phyloP scores from a whole-genome alignment of 2,888 invertebrate species.

The Dicranocentrus wangi region DNA sequence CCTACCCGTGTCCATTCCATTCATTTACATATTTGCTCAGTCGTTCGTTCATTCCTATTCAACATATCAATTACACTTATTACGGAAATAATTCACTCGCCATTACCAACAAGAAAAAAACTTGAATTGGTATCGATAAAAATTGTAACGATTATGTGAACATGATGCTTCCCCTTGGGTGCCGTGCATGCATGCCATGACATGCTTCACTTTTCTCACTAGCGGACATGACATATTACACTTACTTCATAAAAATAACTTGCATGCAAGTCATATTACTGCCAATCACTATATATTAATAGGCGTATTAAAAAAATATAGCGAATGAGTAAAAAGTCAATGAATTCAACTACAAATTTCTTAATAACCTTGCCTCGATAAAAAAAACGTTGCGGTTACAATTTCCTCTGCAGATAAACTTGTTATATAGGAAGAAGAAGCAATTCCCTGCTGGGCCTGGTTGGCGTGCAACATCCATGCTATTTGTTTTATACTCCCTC shows the following conservation, averaged over 20 bases:
- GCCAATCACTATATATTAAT: constrained; percentile 18
- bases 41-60: not conserved
- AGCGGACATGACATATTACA: constrained; percentile 21
- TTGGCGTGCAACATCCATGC: too few relatives aligned
- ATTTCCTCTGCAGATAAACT: constrained; percentile 9
- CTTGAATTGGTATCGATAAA: not conserved
- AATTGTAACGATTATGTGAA: constrained; percentile 33
- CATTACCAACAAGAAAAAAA: constrained; percentile 27
- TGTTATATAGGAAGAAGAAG: not conserved
- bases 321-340: not conserved
- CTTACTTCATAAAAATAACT: constrained; percentile 14
- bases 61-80: constrained; percentile 38
- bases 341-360: constrained; percentile 6
- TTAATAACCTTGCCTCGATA: constrained; percentile 15
- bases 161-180: constrained; percentile 32
- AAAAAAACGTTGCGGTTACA: not conserved
- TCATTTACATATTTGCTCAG: not conserved
- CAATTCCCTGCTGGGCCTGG: constrained; percentile 12
- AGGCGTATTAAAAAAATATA: constrained; percentile 2
- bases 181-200: not conserved
- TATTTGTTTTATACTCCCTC: not conserved
- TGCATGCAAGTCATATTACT: not conserved
- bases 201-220: not conserved
- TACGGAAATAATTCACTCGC: constrained; percentile 38
- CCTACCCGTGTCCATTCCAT: too few relatives aligned